These are phyloP conservation scores for Trachelus iudaicus DNA, from an alignment of 2,888 invertebrate genomes.

Conservation along the genomic window DNA sequence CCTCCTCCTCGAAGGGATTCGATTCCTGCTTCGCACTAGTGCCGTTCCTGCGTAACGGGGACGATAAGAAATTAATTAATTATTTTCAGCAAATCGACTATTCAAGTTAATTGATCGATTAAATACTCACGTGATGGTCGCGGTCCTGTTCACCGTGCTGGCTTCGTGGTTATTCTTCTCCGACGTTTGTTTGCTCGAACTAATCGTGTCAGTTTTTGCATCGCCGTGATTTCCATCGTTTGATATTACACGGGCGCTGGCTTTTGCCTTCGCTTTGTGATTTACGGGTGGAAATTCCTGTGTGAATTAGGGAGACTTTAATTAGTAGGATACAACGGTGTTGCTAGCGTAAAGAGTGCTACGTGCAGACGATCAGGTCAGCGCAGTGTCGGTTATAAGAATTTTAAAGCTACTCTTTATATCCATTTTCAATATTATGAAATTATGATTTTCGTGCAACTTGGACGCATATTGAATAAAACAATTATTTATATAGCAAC, in stretches of 20 bases:
- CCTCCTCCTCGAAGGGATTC: slow-evolving; percentile 89
- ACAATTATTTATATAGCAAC: too few relatives aligned
- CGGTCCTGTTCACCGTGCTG: slow-evolving; percentile 68
- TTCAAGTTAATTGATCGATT: background rate
- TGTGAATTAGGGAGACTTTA: too few relatives aligned
- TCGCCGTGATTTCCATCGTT: slow-evolving; percentile 61
- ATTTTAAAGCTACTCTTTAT: too few relatives aligned
- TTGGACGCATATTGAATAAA: too few relatives aligned
- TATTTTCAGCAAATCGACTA: background rate
- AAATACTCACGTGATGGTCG: slow-evolving; percentile 73
- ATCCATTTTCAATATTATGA: too few relatives aligned
- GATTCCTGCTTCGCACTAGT: slow-evolving; percentile 73
- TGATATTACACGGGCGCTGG: slow-evolving; percentile 62
- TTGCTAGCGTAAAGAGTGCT: too few relatives aligned
- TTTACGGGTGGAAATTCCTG: slow-evolving; percentile 73
- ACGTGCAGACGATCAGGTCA: too few relatives aligned
- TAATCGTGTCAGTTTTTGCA: slow-evolving; percentile 64
- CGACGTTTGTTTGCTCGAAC: slow-evolving; percentile 55
- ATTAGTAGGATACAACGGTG: too few relatives aligned
- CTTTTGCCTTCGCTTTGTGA: slow-evolving; percentile 69
- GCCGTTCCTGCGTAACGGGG: slow-evolving; percentile 68
- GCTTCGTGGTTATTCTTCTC: slow-evolving; percentile 61
- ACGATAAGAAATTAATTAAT: too few relatives aligned
- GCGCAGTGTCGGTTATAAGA: too few relatives aligned
- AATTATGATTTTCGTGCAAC: too few relatives aligned